These are phyloP conservation scores for Dione vanillae DNA, from an alignment of 2,888 invertebrate species.

Conservation along the genomic window DNA sequence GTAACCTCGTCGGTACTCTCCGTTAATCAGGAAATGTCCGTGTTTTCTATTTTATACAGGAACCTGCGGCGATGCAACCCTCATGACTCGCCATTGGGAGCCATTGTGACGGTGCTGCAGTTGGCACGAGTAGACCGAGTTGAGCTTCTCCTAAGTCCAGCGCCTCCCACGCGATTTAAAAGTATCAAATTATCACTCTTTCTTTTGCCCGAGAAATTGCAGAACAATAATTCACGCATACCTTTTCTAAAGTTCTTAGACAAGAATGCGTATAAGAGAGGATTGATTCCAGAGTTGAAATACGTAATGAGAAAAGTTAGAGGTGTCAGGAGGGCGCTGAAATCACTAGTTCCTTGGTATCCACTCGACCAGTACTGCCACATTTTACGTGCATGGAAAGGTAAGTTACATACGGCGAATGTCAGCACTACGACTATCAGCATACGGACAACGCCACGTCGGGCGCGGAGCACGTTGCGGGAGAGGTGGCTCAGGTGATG, in stretches of 20 bases:
- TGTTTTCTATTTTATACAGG: constrained; percentile 73
- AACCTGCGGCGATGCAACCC: constrained; percentile 72
- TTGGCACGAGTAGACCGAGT: constrained; percentile 82
- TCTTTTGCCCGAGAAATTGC: constrained; percentile 75
- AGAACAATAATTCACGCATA: constrained; percentile 91
- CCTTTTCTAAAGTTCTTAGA: constrained; percentile 92
- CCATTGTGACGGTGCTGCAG: constrained; percentile 82
- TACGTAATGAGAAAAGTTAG: constrained; percentile 94
- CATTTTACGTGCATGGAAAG: constrained; percentile 94
- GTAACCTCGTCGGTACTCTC: constrained; percentile 80
- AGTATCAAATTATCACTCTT: constrained; percentile 75
- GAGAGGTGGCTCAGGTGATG: constrained; percentile 89
- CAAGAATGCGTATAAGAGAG: constrained; percentile 94
- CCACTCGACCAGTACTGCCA: constrained; percentile 92
- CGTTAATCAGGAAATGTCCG: constrained; percentile 81
- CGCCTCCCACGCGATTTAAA: constrained; percentile 75
- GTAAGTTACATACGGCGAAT: constrained; percentile 95
- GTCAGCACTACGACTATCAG: constrained; percentile 94
- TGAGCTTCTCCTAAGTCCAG: constrained; percentile 74
- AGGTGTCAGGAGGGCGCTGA: constrained; percentile 91
- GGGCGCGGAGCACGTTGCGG: constrained; percentile 90
- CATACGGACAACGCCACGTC: constrained; percentile 94
- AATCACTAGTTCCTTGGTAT: constrained; percentile 88
- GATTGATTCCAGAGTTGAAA: constrained; percentile 95
- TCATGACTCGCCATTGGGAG: constrained; percentile 81